A percentile compares a stretch with the other conserved stretches of the same genome.
These are phyloP conservation scores for Emys orbicularis DNA, from an alignment of 2,797 vertebrate genomes.

Conservation along the genomic window DNA sequence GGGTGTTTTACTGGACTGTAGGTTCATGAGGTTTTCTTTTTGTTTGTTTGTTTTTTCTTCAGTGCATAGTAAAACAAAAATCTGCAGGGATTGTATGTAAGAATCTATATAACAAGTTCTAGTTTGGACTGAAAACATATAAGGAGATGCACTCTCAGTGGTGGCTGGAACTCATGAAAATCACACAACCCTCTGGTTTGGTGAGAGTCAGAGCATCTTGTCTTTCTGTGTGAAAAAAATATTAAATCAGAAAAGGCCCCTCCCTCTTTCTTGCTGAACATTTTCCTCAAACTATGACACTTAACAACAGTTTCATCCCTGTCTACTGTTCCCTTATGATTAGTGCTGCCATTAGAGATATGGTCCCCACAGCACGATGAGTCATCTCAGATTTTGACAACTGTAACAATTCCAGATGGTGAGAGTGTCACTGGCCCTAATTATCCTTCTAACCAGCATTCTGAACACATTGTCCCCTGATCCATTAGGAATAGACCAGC, in stretches of 20 bases:
- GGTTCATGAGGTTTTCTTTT: neutral
- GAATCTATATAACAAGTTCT: neutral
- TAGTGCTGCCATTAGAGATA: constrained; percentile 8
- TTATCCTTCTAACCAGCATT: constrained; percentile 21
- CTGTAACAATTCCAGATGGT: constrained; percentile 32
- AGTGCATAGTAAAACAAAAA: neutral
- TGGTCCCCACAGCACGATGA: constrained; percentile 13
- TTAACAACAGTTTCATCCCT: neutral
- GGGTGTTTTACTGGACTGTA: neutral
- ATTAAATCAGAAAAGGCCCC: neutral
- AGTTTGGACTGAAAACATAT: neutral
- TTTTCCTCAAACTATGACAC: neutral
- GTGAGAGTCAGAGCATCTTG: neutral
- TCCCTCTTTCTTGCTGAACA: neutral
- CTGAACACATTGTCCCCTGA: neutral
- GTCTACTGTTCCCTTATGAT: neutral
- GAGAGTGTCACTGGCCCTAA: constrained; percentile 30
- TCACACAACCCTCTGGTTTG: accelerated
- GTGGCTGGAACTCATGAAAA: neutral
- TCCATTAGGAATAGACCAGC: neutral
- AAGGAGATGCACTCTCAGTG: neutral
- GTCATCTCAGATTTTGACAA: constrained; percentile 1
- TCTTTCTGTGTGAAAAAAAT: neutral
- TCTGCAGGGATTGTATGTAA: neutral
- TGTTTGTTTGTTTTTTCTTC: neutral